phyloP scores from a whole-genome alignment of 2,113 vertebrate genomes.

The Chionomys nivalis region DNA sequence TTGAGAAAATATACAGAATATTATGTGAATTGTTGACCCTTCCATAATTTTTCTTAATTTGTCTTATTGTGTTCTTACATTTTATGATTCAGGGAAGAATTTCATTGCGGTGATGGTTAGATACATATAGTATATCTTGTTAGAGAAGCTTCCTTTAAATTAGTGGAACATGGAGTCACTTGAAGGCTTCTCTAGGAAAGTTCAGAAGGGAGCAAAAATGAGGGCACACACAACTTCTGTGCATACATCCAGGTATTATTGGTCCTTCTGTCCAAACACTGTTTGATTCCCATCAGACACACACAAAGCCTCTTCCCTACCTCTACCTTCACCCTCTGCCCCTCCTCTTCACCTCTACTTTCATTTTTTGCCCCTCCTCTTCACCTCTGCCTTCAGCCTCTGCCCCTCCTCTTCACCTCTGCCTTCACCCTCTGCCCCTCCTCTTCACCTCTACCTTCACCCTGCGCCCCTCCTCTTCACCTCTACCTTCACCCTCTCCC shows the following conservation, averaged over 20 bases:
- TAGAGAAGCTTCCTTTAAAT: background rate
- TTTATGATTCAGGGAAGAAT: background rate
- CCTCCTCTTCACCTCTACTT: too few relatives aligned
- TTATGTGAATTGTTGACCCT: background rate
- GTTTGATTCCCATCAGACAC: background rate
- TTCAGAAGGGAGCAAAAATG: slow-evolving; percentile 19
- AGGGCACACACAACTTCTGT: background rate
- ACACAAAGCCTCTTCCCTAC: background rate
- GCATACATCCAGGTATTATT: background rate
- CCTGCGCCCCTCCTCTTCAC: background rate
- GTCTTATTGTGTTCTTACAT: background rate
- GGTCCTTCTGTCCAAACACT: background rate
- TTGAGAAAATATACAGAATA: slow-evolving; percentile 48
- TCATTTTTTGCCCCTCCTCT: too few relatives aligned
- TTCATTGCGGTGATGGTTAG: background rate
- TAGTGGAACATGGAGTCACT: background rate
- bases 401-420: too few relatives aligned
- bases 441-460: background rate
- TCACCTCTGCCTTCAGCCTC: background rate
- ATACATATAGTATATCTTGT: background rate
- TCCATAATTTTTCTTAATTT: background rate
- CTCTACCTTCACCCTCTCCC: too few relatives aligned
- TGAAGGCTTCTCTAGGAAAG: background rate
- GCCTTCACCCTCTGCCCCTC: too few relatives aligned
- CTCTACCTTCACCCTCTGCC: background rate